Evolutionary conservation across 2,113 vertebrate genomes (phyloP).

Genomic region (Petaurus breviceps): DNA sequence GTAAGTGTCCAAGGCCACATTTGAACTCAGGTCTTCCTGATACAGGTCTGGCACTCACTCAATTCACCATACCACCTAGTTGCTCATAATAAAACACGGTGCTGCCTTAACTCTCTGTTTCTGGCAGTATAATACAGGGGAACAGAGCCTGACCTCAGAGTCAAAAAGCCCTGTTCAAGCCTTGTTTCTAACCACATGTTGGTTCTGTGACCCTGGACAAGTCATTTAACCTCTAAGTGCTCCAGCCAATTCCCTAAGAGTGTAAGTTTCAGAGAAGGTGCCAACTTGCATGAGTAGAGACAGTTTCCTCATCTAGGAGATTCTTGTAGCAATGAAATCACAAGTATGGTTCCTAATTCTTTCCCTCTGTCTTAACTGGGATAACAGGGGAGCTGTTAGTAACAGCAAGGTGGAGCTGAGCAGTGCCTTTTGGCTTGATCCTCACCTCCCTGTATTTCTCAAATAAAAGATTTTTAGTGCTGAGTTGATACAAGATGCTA

Average conservation of each 20-base stretch:
- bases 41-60: background rate
- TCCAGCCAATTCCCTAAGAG: background rate
- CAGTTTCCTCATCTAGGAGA: background rate
- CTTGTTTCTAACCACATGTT: background rate
- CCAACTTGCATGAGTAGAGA: background rate
- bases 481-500: background rate
- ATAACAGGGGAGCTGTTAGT: background rate
- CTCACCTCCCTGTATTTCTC: background rate
- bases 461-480: background rate
- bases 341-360: background rate
- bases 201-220: background rate
- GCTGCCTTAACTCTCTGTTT: background rate
- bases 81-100: background rate
- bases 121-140: background rate
- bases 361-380: background rate
- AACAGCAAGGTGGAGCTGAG: background rate
- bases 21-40: background rate
- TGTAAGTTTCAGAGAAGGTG: background rate
- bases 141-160: background rate
- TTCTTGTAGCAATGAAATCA: background rate
- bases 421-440: background rate
- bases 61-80: background rate
- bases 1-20: background rate
- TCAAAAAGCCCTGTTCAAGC: conserved; percentile 33
- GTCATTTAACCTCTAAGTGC: background rate